A percentile compares a stretch with the other conserved stretches of the same genome.
Evolutionary conservation across 2,888 invertebrate species (phyloP).

Genomic region (Drosophila mimica): DNA sequence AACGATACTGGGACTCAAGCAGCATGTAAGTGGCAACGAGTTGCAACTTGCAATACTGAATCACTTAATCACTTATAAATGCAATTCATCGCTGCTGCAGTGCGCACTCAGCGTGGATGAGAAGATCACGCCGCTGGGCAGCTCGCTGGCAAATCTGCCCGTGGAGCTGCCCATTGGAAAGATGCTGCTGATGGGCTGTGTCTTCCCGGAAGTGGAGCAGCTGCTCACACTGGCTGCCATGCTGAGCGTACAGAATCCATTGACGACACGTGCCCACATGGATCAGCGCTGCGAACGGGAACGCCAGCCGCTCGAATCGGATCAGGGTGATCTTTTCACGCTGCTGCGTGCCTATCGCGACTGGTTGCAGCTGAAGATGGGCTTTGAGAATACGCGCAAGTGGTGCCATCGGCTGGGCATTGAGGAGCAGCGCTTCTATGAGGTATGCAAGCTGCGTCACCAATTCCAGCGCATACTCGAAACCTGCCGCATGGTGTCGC

Average conservation of each 20-base stretch:
- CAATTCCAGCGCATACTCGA: constrained; percentile 94
- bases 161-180: constrained; percentile 98
- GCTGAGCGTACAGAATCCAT: constrained; percentile 96
- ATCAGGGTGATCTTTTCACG: constrained; percentile 98
- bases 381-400: constrained; percentile 86
- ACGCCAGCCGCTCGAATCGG: constrained; percentile 93
- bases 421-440: constrained; percentile 98
- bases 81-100: constrained; percentile 83
- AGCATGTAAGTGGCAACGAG: constrained; percentile 87
- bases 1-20: constrained; percentile 93
- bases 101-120: constrained; percentile 92
- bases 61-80: neutral
- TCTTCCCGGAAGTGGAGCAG: constrained; percentile 94
- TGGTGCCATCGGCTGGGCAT: constrained; percentile 97
- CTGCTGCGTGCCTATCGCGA: constrained; percentile 94
- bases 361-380: constrained; percentile 93
- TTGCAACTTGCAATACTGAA: neutral
- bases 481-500: constrained; percentile 87
- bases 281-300: constrained; percentile 93
- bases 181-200: constrained; percentile 96
- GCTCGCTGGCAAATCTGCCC: constrained; percentile 94
- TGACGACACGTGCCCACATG: constrained; percentile 94
- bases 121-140: constrained; percentile 93
- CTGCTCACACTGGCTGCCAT: constrained; percentile 95
- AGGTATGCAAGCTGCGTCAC: constrained; percentile 95